A percentile compares a stretch with the other conserved stretches of the same genome.
Conservation (phyloP, 2,797 vertebrate species). For the Pangasius macronema region DNA sequence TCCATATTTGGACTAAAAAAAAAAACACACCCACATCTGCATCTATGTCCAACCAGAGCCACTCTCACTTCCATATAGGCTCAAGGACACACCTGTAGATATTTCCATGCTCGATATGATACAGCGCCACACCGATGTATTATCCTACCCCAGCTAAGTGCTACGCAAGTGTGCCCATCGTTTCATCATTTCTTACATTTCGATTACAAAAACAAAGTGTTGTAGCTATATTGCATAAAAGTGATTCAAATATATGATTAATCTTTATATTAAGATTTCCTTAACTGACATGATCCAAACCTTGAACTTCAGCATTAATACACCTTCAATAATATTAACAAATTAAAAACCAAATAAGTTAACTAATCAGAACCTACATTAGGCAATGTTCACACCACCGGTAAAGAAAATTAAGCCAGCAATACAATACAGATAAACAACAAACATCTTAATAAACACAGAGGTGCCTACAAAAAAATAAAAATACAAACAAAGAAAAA, state of each 20-base stretch:
- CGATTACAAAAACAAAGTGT: background rate
- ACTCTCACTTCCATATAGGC: background rate
- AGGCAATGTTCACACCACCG: no score
- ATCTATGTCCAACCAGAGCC: background rate
- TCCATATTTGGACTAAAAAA: background rate
- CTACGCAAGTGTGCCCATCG: background rate
- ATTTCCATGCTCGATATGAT: background rate
- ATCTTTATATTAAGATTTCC: background rate
- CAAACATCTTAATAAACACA: background rate
- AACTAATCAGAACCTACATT: background rate
- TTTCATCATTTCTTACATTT: background rate
- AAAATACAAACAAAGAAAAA: background rate
- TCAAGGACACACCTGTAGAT: background rate
- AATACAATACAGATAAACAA: background rate
- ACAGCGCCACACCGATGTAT: background rate
- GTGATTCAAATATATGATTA: background rate
- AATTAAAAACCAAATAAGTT: background rate
- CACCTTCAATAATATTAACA: background rate
- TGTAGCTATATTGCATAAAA: slow-evolving; percentile 7
- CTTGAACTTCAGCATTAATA: background rate
- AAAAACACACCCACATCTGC: background rate
- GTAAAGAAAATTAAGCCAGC: background rate
- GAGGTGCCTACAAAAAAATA: background rate
- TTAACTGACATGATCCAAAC: background rate
- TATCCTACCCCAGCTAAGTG: background rate